Conservation (phyloP, 1,140 invertebrate species). For the Telenomus remus region DNA sequence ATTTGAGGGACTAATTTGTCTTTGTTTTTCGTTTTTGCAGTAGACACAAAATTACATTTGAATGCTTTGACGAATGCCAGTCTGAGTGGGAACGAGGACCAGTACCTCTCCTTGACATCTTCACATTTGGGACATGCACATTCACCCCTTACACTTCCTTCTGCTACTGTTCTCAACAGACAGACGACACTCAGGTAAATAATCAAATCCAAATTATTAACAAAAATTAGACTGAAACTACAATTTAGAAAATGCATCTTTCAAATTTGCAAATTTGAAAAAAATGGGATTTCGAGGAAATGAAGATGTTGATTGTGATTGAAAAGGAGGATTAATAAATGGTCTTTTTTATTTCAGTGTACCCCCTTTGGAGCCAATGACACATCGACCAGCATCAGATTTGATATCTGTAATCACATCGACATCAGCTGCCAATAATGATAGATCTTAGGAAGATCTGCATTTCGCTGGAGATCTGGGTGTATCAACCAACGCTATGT, state of each 20-base stretch:
- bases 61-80: slow-evolving; percentile 67
- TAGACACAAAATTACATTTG: slow-evolving; percentile 72
- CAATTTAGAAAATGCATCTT: too few species aligned
- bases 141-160: slow-evolving; percentile 71
- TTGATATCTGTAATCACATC: slow-evolving; percentile 68
- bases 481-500: slow-evolving; percentile 27
- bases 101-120: slow-evolving; percentile 64
- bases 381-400: slow-evolving; percentile 64
- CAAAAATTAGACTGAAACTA: neutral
- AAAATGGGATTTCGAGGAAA: too few species aligned
- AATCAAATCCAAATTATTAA: slow-evolving; percentile 1
- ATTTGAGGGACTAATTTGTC: too few species aligned
- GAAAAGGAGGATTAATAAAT: too few species aligned
- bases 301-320: too few species aligned
- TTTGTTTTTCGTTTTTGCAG: slow-evolving; percentile 61
- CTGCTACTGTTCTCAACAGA: slow-evolving; percentile 71
- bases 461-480: slow-evolving; percentile 28
- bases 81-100: slow-evolving; percentile 66
- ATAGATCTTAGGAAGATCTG: slow-evolving; percentile 61
- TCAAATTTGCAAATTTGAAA: too few species aligned
- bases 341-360: slow-evolving; percentile 64
- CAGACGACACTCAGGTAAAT: slow-evolving; percentile 74
- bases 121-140: slow-evolving; percentile 69
- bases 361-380: slow-evolving; percentile 72
- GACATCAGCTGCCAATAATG: slow-evolving; percentile 64